Evolutionary conservation across 2,888 invertebrate species (phyloP).

Genomic region (Strigamia crassipes): DNA sequence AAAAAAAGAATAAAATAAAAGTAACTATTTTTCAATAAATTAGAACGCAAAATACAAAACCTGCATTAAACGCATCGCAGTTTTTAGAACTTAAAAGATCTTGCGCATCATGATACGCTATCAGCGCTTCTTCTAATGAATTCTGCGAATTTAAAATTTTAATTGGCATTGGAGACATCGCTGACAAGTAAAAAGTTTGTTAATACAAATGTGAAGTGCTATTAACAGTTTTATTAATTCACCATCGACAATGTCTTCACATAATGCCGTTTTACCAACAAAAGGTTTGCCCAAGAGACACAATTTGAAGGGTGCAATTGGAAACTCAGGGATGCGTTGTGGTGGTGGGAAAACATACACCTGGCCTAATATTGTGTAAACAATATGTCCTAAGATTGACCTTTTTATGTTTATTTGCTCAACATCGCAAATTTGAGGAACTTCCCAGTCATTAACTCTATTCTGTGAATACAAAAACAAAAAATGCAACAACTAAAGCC

Average conservation of each 20-base stretch:
- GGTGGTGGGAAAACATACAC: conserved; percentile 43
- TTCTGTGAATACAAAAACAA: neutral
- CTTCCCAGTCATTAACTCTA: conserved; percentile 23
- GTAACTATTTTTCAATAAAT: no score
- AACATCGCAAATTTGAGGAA: neutral
- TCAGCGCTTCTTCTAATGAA: neutral
- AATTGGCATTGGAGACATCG: neutral
- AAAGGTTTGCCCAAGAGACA: conserved; percentile 39
- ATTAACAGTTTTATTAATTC: neutral
- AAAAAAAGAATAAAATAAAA: no score
- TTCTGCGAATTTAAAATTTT: neutral
- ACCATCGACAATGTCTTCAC: neutral
- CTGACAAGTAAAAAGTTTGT: neutral
- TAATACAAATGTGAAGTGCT: neutral
- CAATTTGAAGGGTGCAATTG: conserved; percentile 9
- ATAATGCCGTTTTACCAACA: conserved; percentile 6
- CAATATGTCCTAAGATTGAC: conserved; percentile 23
- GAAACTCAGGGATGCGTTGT: conserved; percentile 2
- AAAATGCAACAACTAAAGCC: no score
- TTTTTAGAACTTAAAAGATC: neutral
- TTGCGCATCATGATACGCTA: neutral
- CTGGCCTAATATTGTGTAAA: neutral
- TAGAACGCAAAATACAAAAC: neutral
- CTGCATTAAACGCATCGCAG: neutral
- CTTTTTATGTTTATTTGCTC: neutral